phyloP scores from a whole-genome alignment of 2,797 vertebrate genomes.

The Argentina silus region DNA sequence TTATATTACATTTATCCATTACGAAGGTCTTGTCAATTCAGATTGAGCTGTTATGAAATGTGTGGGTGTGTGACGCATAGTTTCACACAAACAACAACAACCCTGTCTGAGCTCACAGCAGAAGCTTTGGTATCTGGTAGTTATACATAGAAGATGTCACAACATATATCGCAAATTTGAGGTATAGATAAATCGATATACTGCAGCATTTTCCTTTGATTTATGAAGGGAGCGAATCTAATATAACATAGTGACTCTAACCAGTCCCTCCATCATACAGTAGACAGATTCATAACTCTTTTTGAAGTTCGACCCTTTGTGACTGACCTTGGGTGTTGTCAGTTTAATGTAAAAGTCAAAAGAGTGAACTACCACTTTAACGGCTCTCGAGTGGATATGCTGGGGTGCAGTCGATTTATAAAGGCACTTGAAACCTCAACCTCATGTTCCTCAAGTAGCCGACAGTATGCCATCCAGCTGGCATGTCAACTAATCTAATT shows the following conservation, averaged over 20 bases:
- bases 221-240: too few relatives aligned
- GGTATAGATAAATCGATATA: too few relatives aligned
- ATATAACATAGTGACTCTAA: too few relatives aligned
- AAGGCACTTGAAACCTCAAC: not conserved
- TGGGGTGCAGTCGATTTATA: not conserved
- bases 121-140: not conserved
- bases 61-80: not conserved
- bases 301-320: too few relatives aligned
- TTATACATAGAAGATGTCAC: too few relatives aligned
- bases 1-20: not conserved
- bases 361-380: too few relatives aligned
- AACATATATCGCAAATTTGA: too few relatives aligned
- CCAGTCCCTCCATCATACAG: too few relatives aligned
- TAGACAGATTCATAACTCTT: too few relatives aligned
- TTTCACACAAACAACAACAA: not conserved
- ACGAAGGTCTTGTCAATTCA: not conserved
- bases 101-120: not conserved
- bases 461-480: not conserved
- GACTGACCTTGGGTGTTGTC: too few relatives aligned
- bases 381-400: not conserved
- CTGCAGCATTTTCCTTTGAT: too few relatives aligned
- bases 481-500: constrained; percentile 10
- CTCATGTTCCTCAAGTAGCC: not conserved
- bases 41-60: not conserved
- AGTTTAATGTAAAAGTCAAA: too few relatives aligned